A percentile compares a stretch with the other conserved stretches of the same genome.
phyloP scores from a whole-genome alignment of 2,888 invertebrate species.

The Troides helena region DNA sequence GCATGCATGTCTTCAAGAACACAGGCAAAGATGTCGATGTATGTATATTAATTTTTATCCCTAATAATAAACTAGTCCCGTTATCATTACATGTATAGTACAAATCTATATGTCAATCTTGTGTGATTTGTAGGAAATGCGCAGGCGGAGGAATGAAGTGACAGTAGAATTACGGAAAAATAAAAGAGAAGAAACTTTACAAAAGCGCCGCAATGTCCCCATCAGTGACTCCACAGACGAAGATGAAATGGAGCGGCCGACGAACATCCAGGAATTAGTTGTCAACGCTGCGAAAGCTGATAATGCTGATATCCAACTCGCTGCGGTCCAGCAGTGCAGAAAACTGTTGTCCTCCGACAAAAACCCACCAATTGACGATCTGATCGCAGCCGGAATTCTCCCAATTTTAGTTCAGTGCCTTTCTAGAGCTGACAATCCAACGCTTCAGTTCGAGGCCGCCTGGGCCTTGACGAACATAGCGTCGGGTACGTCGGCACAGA shows the following conservation, averaged over 20 bases:
- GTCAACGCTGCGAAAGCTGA: conserved; percentile 90
- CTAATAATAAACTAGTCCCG: not conserved
- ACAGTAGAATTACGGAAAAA: conserved; percentile 98
- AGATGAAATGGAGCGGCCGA: conserved; percentile 86
- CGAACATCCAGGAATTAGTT: conserved; percentile 90
- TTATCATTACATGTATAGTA: not conserved
- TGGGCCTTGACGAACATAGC: conserved; percentile 99
- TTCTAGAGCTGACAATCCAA: conserved; percentile 90
- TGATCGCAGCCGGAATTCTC: conserved; percentile 96
- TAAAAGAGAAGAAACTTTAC: conserved; percentile 97
- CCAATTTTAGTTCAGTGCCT: conserved; percentile 96
- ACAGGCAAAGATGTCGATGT: conserved; percentile 99
- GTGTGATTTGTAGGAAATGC: conserved; percentile 89
- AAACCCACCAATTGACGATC: conserved; percentile 98
- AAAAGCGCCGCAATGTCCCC: conserved; percentile 97
- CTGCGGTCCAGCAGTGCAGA: conserved; percentile 96
- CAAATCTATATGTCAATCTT: conserved; percentile 11
- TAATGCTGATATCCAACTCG: conserved; percentile 89
- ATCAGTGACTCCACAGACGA: conserved; percentile 90
- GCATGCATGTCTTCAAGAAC: conserved; percentile 98
- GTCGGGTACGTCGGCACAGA: conserved; percentile 95
- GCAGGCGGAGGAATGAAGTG: conserved; percentile 97
- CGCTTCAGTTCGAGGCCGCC: conserved; percentile 97
- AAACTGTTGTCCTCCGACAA: conserved; percentile 98
- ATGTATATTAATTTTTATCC: conserved; percentile 73